Conservation (phyloP, 2,888 invertebrate genomes). For the Zelleria hepariella region DNA sequence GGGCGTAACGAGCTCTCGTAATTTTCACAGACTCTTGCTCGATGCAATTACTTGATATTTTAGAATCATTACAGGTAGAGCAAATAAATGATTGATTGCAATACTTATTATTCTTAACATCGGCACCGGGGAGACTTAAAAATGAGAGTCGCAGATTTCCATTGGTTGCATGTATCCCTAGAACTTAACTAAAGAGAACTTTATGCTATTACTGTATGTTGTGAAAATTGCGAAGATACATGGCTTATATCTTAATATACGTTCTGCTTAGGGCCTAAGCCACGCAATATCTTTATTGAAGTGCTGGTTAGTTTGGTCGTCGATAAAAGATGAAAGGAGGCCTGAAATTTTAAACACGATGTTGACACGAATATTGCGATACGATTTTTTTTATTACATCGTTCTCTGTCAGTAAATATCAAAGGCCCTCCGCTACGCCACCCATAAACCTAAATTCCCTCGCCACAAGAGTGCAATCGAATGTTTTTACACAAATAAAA, state of each 20-base stretch:
- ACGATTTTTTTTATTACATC: slow-evolving; percentile 15
- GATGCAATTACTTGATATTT: slow-evolving; percentile 4
- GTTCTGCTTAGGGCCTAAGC: no score
- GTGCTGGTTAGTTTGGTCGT: neutral
- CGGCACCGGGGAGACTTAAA: no score
- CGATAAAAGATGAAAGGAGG: neutral
- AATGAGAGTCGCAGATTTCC: no score
- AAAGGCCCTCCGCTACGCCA: slow-evolving; percentile 31
- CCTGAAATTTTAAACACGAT: slow-evolving; percentile 1
- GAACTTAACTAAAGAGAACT: no score
- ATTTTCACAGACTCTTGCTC: slow-evolving; percentile 3
- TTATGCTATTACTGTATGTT: no score
- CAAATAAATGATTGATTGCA: neutral
- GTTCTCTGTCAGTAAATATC: slow-evolving; percentile 17
- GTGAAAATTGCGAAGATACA: no score
- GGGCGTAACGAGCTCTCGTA: slow-evolving; percentile 16
- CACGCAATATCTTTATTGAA: no score
- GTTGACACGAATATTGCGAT: slow-evolving; percentile 16
- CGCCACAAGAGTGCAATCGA: slow-evolving; percentile 34
- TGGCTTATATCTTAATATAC: no score
- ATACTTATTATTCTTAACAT: no score
- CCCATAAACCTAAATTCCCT: slow-evolving; percentile 39
- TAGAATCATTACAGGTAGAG: neutral
- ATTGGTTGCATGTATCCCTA: no score
- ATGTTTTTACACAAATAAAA: slow-evolving; percentile 24